Conservation (phyloP, 2,888 invertebrate species). For the Gasteruption jaculator region DNA sequence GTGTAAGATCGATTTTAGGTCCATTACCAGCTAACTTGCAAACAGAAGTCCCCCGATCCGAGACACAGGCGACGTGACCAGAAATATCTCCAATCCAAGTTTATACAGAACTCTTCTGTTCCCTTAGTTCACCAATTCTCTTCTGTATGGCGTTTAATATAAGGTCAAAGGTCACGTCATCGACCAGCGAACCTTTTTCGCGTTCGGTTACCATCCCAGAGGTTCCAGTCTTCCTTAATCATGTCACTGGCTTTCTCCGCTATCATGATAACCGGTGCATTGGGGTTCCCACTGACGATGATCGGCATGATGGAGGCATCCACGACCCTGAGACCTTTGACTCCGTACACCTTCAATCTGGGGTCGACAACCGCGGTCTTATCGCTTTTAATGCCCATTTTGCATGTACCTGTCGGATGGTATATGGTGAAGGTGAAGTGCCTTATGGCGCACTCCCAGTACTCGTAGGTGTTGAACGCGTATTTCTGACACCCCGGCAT, state of each 20-base stretch:
- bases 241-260: conserved; percentile 86
- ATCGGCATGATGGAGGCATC: conserved; percentile 88
- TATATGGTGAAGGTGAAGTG: conserved; percentile 80
- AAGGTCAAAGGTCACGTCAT: no score
- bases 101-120: no score
- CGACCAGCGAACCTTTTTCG: conserved; percentile 19
- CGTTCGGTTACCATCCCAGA: conserved; percentile 10
- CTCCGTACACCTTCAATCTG: conserved; percentile 71
- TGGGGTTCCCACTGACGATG: conserved; percentile 85
- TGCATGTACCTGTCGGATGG: conserved; percentile 80
- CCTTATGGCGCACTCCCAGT: conserved; percentile 81
- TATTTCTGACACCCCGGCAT: conserved; percentile 78
- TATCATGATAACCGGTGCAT: conserved; percentile 87
- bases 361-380: conserved; percentile 76
- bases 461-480: conserved; percentile 71
- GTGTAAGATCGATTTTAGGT: no score
- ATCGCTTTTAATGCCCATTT: conserved; percentile 79
- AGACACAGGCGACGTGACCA: no score
- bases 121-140: no score
- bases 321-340: conserved; percentile 71
- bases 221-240: conserved; percentile 78
- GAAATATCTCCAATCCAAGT: no score
- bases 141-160: no score
- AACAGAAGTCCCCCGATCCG: no score
- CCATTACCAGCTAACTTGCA: no score